Evolutionary conservation across 2,888 invertebrate species (phyloP).

Genomic region (Norana najaformis): DNA sequence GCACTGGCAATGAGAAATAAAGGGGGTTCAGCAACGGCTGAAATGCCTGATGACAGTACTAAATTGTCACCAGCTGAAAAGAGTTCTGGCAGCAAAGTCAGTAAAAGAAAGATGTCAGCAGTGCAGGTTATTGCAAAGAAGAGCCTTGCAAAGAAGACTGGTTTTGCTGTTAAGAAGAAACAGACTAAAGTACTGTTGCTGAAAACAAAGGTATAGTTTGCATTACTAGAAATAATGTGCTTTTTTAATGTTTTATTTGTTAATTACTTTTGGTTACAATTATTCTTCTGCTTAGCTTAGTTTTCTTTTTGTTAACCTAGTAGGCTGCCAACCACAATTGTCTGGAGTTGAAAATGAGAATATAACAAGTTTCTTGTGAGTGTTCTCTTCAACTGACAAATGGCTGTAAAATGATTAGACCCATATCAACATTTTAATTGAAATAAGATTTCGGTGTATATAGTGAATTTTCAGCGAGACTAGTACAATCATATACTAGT

Average conservation of each 20-base stretch:
- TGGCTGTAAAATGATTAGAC: too few relatives aligned
- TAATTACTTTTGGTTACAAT: not conserved
- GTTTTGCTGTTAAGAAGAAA: conserved; percentile 23
- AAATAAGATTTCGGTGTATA: too few relatives aligned
- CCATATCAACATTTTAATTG: too few relatives aligned
- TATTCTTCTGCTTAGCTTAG: not conserved
- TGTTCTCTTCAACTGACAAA: too few relatives aligned
- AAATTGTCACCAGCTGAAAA: not conserved
- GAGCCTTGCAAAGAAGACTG: not conserved
- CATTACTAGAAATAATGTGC: not conserved
- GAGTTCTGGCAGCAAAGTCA: not conserved
- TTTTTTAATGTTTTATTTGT: not conserved
- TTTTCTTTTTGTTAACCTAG: conserved; percentile 1
- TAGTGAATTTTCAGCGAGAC: too few relatives aligned
- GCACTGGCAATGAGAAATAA: not conserved
- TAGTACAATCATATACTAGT: too few relatives aligned
- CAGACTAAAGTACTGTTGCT: not conserved
- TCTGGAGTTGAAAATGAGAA: too few relatives aligned
- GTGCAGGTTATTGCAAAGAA: not conserved
- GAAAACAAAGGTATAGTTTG: not conserved
- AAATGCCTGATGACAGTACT: not conserved
- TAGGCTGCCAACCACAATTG: not conserved
- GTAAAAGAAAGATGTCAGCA: not conserved
- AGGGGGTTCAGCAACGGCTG: not conserved
- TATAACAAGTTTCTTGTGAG: too few relatives aligned